These are phyloP conservation scores for Nyctibius bracteatus DNA, from an alignment of 2,113 vertebrate species.

Conservation along the genomic window DNA sequence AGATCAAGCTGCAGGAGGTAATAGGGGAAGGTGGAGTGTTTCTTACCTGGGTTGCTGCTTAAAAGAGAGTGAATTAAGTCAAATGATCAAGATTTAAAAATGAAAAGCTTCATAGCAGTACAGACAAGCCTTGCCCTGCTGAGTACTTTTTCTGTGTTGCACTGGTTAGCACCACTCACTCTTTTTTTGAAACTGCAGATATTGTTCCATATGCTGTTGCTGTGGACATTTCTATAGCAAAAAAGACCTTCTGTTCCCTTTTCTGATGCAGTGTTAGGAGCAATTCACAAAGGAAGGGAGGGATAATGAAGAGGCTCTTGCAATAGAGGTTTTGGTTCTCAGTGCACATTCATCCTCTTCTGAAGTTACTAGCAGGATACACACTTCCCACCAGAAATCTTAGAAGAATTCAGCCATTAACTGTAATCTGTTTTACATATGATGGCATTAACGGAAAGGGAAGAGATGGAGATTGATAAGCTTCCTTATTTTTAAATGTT, in stretches of 20 bases:
- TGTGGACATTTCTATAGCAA: not conserved
- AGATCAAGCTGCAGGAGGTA: conserved; percentile 94
- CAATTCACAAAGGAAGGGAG: not conserved
- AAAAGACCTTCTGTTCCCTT: not conserved
- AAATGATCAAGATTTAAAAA: not conserved
- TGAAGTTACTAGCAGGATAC: not conserved
- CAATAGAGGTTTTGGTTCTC: not conserved
- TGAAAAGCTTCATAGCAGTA: not conserved
- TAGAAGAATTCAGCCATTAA: not conserved
- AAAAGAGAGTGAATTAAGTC: not conserved
- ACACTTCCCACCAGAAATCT: not conserved
- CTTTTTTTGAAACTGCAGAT: not conserved
- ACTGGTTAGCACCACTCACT: not conserved
- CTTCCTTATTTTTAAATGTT: not conserved
- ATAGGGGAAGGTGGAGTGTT: not conserved
- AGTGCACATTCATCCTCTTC: not conserved
- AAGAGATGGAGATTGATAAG: not conserved
- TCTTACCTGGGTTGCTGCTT: not conserved
- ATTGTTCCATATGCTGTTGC: not conserved
- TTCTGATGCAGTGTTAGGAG: not conserved
- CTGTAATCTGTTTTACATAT: not conserved
- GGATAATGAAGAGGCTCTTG: not conserved
- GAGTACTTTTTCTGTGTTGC: not conserved
- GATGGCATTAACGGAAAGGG: not conserved
- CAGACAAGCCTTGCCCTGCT: not conserved